Conservation (phyloP, 2,888 invertebrate species). For the Galeruca laticollis region DNA sequence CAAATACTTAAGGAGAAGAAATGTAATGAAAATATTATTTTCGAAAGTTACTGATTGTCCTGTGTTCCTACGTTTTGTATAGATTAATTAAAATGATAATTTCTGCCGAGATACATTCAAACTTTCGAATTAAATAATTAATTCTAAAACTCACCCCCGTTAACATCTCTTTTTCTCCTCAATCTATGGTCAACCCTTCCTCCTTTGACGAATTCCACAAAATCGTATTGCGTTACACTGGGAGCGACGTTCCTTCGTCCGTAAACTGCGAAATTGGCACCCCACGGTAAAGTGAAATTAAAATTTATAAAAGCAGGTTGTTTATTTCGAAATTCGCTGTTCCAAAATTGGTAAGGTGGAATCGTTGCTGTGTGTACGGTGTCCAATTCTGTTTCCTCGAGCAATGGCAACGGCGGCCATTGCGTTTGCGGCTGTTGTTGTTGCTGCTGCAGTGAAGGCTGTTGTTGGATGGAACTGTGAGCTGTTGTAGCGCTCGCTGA, state of each 20-base stretch:
- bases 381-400: slow-evolving; percentile 88
- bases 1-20: too few relatives aligned
- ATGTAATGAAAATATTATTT: too few relatives aligned
- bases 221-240: slow-evolving; percentile 96
- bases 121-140: background rate
- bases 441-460: slow-evolving; percentile 75
- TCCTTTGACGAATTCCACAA: slow-evolving; percentile 93
- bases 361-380: slow-evolving; percentile 86
- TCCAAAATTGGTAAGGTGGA: slow-evolving; percentile 94
- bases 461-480: slow-evolving; percentile 71
- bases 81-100: too few relatives aligned
- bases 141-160: slow-evolving; percentile 30
- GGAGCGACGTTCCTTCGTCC: slow-evolving; percentile 95
- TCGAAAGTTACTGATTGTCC: too few relatives aligned
- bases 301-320: slow-evolving; percentile 83
- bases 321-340: slow-evolving; percentile 91
- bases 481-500: slow-evolving; percentile 70
- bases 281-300: slow-evolving; percentile 92
- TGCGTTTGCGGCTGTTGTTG: slow-evolving; percentile 76
- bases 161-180: slow-evolving; percentile 60
- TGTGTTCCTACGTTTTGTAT: too few relatives aligned
- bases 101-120: too few relatives aligned
- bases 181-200: slow-evolving; percentile 84
- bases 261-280: slow-evolving; percentile 95
- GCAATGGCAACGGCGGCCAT: slow-evolving; percentile 75